Evolutionary conservation across 1,140 invertebrate species (phyloP).

Genomic region (Pseudomyrmex pallidus): DNA sequence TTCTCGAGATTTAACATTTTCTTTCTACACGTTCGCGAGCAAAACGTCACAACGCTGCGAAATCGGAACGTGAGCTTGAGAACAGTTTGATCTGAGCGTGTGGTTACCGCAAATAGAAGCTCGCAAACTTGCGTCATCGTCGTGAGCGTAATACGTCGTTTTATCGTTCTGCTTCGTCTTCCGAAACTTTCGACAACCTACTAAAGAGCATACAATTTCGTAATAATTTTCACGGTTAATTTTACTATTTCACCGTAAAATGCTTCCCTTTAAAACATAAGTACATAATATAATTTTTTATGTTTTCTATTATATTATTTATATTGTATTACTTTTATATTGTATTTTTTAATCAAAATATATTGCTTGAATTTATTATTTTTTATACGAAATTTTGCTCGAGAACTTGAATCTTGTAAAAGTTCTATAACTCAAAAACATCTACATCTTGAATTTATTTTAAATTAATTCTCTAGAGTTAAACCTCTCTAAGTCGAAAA

Average conservation of each 20-base stretch:
- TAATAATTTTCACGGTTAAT: slow-evolving; percentile 11
- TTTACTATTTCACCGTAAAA: slow-evolving; percentile 42
- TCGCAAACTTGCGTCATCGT: slow-evolving; percentile 68
- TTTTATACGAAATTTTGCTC: no score
- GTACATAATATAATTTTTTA: background rate
- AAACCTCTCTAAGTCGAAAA: no score
- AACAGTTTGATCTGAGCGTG: slow-evolving; percentile 54
- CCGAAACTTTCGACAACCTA: slow-evolving; percentile 27
- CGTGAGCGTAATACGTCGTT: slow-evolving; percentile 64
- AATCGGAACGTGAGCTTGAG: slow-evolving; percentile 62
- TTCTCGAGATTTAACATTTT: background rate
- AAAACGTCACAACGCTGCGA: slow-evolving; percentile 16
- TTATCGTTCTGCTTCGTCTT: slow-evolving; percentile 43
- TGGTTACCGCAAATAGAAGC: slow-evolving; percentile 68
- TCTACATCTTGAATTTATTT: no score
- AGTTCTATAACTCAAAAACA: no score
- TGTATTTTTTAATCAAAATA: no score
- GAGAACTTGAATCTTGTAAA: no score
- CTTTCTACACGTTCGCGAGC: background rate
- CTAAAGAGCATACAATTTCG: slow-evolving; percentile 2
- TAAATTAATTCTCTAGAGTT: no score
- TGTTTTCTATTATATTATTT: background rate
- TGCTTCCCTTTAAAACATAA: background rate
- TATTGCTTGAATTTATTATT: no score
- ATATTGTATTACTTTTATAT: no score